These are phyloP conservation scores for Sciurus vulgaris DNA, from an alignment of 2,797 vertebrate species.

Conservation along the genomic window DNA sequence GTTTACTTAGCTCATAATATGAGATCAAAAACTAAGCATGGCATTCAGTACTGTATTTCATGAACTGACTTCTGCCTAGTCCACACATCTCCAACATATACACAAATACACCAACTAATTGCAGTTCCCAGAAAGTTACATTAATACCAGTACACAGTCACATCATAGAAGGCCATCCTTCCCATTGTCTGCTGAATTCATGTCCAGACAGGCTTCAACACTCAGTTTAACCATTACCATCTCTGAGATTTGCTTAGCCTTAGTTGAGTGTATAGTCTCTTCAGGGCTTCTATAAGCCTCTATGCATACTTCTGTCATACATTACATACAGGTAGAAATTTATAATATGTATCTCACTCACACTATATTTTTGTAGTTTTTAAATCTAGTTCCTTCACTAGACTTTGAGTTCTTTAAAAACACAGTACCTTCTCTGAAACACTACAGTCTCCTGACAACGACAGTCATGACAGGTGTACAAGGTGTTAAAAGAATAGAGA, in stretches of 20 bases:
- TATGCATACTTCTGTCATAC: too few species aligned
- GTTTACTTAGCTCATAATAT: neutral
- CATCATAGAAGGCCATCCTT: neutral
- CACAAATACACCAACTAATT: neutral
- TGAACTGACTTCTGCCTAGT: neutral
- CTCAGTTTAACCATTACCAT: neutral
- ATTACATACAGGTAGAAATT: too few species aligned
- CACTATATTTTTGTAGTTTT: neutral
- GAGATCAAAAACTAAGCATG: neutral
- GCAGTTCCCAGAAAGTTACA: neutral
- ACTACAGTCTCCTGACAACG: neutral
- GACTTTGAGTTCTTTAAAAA: neutral
- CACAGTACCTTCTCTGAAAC: neutral
- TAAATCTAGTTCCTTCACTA: neutral
- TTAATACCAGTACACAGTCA: neutral
- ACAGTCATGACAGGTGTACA: conserved; percentile 1
- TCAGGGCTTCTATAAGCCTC: too few species aligned
- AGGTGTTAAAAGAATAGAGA: conserved; percentile 13
- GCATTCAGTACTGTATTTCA: neutral
- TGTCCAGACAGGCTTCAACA: neutral
- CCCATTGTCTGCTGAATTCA: neutral
- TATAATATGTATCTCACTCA: too few species aligned
- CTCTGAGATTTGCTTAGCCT: neutral
- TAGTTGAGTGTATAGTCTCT: conserved; percentile 16
- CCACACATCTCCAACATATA: neutral